These are phyloP conservation scores for Mesochorus sp. DNA, from an alignment of 2,888 invertebrate genomes.

Conservation along the genomic window DNA sequence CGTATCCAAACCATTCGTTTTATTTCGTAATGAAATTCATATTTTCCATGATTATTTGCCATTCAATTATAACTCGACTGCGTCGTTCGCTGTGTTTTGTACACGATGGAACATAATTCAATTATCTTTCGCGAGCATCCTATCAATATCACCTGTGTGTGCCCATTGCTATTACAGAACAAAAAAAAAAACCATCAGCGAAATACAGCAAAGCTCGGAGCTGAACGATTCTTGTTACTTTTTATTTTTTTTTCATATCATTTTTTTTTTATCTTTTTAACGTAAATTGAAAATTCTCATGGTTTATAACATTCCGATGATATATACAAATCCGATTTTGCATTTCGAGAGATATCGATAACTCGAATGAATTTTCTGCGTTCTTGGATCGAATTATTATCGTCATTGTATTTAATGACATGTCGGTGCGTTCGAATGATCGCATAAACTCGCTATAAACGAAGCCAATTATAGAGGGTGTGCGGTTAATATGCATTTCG, in stretches of 20 bases:
- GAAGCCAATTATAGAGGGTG: no score
- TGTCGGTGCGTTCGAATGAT: no score
- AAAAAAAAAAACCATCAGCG: neutral
- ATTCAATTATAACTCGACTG: constrained; percentile 56
- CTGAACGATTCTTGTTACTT: no score
- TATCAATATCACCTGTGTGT: constrained; percentile 13
- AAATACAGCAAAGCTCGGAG: neutral
- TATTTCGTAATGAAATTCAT: constrained; percentile 55
- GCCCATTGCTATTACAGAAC: no score
- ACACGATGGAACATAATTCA: constrained; percentile 22
- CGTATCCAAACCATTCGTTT: constrained; percentile 45
- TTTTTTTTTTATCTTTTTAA: no score
- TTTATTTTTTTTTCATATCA: no score
- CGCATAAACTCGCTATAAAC: no score
- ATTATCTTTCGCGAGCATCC: constrained; percentile 23
- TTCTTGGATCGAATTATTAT: neutral
- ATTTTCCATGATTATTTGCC: constrained; percentile 60
- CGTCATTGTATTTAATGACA: neutral
- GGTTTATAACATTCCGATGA: no score
- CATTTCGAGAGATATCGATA: neutral
- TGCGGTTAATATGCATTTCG: no score
- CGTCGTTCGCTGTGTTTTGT: constrained; percentile 3
- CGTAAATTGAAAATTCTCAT: no score
- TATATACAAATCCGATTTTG: no score
- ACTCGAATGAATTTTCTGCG: no score